A percentile compares a stretch with the other conserved stretches of the same genome.
These are phyloP conservation scores for Amblyopsis hoosieri DNA, from an alignment of 2,797 vertebrate genomes.

Conservation along the genomic window DNA sequence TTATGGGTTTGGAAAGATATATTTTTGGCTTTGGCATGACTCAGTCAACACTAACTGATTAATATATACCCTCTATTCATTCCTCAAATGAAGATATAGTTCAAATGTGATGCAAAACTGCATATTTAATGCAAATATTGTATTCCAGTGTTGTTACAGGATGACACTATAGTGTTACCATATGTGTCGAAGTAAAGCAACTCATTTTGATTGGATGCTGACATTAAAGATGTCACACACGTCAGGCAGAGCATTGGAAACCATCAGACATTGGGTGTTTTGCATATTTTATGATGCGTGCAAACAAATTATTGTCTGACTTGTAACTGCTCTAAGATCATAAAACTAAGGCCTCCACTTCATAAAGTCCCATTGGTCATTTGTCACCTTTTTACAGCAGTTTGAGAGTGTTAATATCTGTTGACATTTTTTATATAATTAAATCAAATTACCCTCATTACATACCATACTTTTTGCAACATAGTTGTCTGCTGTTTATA, in stretches of 20 bases:
- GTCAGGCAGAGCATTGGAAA: constrained; percentile 17
- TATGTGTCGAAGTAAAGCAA: constrained; percentile 39
- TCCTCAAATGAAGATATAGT: constrained; percentile 26
- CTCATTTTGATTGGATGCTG: constrained; percentile 54
- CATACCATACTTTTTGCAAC: constrained; percentile 22
- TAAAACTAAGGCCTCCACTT: constrained; percentile 31
- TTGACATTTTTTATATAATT: constrained; percentile 34
- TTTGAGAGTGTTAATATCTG: constrained; percentile 16
- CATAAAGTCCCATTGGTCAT: constrained; percentile 26
- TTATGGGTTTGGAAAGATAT: constrained; percentile 19
- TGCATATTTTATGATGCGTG: constrained; percentile 30
- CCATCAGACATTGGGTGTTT: constrained; percentile 9
- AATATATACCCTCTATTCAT: constrained; percentile 19
- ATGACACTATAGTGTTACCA: constrained; percentile 19
- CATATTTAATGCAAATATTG: constrained; percentile 16
- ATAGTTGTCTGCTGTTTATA: constrained; percentile 4
- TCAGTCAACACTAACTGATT: constrained; percentile 3
- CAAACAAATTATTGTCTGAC: constrained; percentile 26
- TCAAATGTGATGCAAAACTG: neutral
- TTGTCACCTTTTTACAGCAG: constrained; percentile 56
- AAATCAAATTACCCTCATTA: constrained; percentile 20
- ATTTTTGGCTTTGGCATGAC: neutral
- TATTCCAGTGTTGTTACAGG: constrained; percentile 21
- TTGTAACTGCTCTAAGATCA: constrained; percentile 28
- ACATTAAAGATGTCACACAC: constrained; percentile 38